phyloP scores from a whole-genome alignment of 1,140 invertebrate species.

The Ctenoplectra terminalis region DNA sequence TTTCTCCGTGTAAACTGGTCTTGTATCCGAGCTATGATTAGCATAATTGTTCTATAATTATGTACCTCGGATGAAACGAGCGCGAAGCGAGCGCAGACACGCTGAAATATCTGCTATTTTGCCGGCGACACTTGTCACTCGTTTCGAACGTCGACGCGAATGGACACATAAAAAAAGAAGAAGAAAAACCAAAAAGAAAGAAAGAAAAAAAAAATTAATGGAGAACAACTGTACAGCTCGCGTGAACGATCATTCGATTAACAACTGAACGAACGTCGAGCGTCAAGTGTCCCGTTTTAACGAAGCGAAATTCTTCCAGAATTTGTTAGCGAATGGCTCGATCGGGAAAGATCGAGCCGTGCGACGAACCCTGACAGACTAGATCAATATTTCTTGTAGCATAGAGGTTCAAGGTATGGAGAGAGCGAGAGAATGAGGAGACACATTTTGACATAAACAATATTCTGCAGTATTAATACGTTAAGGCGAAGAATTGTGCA shows the following conservation, averaged over 20 bases:
- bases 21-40: conserved; percentile 31
- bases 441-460: conserved; percentile 69
- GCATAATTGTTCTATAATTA: conserved; percentile 44
- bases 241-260: background rate
- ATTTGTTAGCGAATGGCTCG: conserved; percentile 16
- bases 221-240: too few relatives aligned
- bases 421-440: background rate
- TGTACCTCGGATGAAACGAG: conserved; percentile 19
- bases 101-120: background rate
- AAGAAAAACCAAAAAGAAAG: background rate
- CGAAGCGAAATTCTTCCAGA: conserved; percentile 19
- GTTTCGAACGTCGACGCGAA: background rate
- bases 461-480: conserved; percentile 82
- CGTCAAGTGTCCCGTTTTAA: background rate
- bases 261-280: too few relatives aligned
- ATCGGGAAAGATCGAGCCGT: background rate
- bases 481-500: conserved; percentile 75
- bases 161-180: background rate
- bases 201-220: too few relatives aligned
- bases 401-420: conserved; percentile 50
- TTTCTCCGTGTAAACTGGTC: background rate
- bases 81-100: background rate
- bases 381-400: conserved; percentile 66
- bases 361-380: conserved; percentile 43
- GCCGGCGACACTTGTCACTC: background rate